Conservation (phyloP, 1,140 invertebrate species). For the Pseudomyrmex gracilis region DNA sequence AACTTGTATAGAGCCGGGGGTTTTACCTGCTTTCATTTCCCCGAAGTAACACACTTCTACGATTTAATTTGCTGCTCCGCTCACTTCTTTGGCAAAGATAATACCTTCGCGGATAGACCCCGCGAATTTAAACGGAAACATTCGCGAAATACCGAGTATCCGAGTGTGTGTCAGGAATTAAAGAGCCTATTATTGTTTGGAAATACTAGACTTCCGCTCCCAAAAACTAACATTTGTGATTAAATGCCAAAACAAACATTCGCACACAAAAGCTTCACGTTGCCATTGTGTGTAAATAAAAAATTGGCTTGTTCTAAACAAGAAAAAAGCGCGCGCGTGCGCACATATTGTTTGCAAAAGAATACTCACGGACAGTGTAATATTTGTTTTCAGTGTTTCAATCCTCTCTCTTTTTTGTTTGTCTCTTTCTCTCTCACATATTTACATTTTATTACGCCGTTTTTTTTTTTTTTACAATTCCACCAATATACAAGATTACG, state of each 20-base stretch:
- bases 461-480: neutral
- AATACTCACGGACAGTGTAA: neutral
- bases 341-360: neutral
- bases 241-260: neutral
- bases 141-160: neutral
- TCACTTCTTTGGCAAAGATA: constrained; percentile 11
- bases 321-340: neutral
- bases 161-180: neutral
- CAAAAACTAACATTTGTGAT: constrained; percentile 20
- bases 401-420: constrained; percentile 21
- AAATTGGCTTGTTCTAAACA: neutral
- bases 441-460: neutral
- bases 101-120: constrained; percentile 20
- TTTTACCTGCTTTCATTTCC: constrained; percentile 80
- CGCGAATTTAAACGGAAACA: neutral
- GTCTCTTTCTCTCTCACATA: constrained; percentile 13
- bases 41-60: constrained; percentile 74
- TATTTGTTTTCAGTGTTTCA: constrained; percentile 25
- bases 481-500: constrained; percentile 17
- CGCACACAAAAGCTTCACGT: neutral
- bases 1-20: constrained; percentile 39
- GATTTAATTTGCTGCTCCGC: constrained; percentile 60
- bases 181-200: neutral
- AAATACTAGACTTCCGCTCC: neutral
- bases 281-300: constrained; percentile 1